Conservation (phyloP, 2,113 vertebrate genomes). For the Rhea americana region DNA sequence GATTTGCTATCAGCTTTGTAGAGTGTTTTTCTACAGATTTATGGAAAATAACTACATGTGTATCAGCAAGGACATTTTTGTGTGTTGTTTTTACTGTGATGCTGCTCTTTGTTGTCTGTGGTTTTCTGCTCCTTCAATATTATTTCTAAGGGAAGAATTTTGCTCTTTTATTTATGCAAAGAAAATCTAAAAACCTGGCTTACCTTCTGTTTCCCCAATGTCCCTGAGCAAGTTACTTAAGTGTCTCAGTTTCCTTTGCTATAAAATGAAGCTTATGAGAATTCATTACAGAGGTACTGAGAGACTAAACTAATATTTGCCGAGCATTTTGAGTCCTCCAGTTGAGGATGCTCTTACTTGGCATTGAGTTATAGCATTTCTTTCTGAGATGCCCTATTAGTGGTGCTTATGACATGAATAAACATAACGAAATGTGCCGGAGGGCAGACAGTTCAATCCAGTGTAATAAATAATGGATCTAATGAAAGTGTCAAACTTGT, state of each 20-base stretch:
- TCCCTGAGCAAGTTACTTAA: neutral
- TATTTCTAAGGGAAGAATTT: neutral
- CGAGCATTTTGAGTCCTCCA: neutral
- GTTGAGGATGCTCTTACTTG: neutral
- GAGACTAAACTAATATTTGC: neutral
- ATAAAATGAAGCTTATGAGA: neutral
- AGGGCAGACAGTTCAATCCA: neutral
- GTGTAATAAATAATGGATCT: neutral
- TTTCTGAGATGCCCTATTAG: neutral
- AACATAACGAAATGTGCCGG: neutral
- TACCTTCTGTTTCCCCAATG: neutral
- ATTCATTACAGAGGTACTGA: neutral
- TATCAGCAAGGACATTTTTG: neutral
- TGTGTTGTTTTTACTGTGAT: neutral
- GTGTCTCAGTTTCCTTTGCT: neutral
- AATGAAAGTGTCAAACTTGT: neutral
- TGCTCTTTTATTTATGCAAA: neutral
- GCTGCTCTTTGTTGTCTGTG: neutral
- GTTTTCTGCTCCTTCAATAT: neutral
- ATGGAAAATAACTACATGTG: neutral
- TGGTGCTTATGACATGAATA: neutral
- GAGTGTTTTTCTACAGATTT: neutral
- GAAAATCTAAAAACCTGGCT: neutral
- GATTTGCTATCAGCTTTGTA: neutral
- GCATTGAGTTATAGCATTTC: neutral